Evolutionary conservation across 2,797 vertebrate species (phyloP).

Genomic region (Ceryle rudis): DNA sequence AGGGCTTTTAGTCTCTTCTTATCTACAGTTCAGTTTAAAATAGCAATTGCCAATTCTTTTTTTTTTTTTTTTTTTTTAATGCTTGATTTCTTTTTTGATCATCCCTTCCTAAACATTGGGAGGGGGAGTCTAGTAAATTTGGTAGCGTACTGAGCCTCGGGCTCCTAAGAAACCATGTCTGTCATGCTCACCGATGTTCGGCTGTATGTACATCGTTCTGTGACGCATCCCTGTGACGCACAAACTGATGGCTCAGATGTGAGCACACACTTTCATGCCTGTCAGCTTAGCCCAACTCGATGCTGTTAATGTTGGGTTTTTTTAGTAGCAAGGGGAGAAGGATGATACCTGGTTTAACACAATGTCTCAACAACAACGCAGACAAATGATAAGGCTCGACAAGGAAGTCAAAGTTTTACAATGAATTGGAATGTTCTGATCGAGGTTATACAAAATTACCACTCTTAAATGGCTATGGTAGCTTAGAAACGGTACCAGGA

Average conservation of each 20-base stretch:
- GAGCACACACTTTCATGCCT: accelerated
- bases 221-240: neutral
- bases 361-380: no score
- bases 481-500: neutral
- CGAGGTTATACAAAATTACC: neutral
- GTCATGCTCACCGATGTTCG: neutral
- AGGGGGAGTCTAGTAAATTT: neutral
- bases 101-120: neutral
- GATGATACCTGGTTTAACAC: neutral
- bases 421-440: neutral
- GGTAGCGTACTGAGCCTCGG: neutral
- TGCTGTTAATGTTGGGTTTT: neutral
- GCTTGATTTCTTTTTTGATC: neutral
- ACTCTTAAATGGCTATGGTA: neutral
- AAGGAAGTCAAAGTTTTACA: neutral
- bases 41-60: neutral
- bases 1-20: neutral
- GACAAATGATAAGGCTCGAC: neutral
- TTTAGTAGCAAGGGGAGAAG: neutral
- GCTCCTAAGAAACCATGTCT: neutral
- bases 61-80: no score
- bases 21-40: neutral
- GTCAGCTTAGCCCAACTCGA: no score
- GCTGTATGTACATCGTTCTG: no score
- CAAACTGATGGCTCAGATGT: neutral